A percentile compares a stretch with the other conserved stretches of the same genome.
phyloP scores from a whole-genome alignment of 1,140 invertebrate species.

The Whitmania pigra region DNA sequence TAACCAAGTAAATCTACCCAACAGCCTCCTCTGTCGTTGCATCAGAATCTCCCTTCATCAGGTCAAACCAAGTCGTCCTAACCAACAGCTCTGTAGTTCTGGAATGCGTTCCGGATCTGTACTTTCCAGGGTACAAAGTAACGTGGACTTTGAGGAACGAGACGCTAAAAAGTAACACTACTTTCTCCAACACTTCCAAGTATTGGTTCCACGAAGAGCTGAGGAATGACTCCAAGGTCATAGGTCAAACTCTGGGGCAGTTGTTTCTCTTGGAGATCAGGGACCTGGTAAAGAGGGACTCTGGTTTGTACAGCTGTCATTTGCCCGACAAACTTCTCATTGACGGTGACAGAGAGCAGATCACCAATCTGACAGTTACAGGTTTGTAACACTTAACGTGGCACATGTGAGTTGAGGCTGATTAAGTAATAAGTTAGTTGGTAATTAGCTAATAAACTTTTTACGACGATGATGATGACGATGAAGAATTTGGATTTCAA shows the following conservation, averaged over 20 bases:
- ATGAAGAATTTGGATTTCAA: no score
- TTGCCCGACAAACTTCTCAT: background rate
- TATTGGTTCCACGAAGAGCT: background rate
- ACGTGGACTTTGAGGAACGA: no score
- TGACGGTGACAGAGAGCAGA: background rate
- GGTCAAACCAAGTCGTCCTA: no score
- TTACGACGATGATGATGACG: no score
- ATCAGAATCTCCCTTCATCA: no score
- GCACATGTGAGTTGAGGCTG: background rate
- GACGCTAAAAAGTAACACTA: no score
- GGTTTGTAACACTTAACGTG: background rate
- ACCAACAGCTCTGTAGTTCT: no score
- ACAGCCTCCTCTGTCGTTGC: no score
- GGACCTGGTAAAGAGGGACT: background rate
- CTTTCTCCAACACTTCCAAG: background rate
- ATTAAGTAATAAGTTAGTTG: background rate
- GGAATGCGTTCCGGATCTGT: no score
- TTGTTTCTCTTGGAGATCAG: slow-evolving; percentile 1
- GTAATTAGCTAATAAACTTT: background rate
- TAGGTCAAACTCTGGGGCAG: background rate
- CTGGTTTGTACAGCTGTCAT: background rate
- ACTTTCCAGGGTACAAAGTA: no score
- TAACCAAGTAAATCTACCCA: no score
- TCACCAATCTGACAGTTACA: no score
- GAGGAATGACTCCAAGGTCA: background rate